phyloP scores from a whole-genome alignment of 2,888 invertebrate genomes.

The Protophormia terraenovae region DNA sequence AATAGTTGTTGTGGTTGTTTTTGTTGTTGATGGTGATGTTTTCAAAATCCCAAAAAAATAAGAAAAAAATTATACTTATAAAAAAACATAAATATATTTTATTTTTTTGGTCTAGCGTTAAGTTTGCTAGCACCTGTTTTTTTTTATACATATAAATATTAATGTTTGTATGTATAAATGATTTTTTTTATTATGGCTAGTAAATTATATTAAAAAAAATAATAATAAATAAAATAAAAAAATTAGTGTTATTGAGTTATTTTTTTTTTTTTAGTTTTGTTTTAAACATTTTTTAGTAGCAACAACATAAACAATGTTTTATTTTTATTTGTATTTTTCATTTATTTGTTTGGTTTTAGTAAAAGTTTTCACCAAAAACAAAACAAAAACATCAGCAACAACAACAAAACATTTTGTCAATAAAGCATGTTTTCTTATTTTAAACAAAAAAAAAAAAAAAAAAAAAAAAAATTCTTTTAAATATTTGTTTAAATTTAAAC shows the following conservation, averaged over 20 bases:
- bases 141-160: slow-evolving; percentile 32
- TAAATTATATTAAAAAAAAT: not conserved
- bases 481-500: slow-evolving; percentile 8
- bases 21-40: slow-evolving; percentile 26
- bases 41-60: slow-evolving; percentile 28
- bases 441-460: not conserved
- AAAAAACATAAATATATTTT: not conserved
- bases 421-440: slow-evolving; percentile 37
- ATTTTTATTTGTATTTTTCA: not conserved
- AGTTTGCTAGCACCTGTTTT: slow-evolving; percentile 47
- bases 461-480: slow-evolving; percentile 1
- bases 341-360: slow-evolving; percentile 25
- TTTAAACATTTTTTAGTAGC: slow-evolving; percentile 32
- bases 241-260: slow-evolving; percentile 23
- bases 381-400: slow-evolving; percentile 45
- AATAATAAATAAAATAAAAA: not conserved
- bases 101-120: not conserved
- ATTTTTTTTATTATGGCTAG: not conserved
- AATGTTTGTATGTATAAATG: not conserved
- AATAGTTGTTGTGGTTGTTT: slow-evolving; percentile 34
- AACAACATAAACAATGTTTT: slow-evolving; percentile 17
- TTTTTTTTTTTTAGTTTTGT: slow-evolving; percentile 4
- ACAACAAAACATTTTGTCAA: slow-evolving; percentile 16
- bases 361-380: slow-evolving; percentile 14
- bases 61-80: slow-evolving; percentile 36